Evolutionary conservation across 2,888 invertebrate genomes (phyloP), one percentile per base, ranked within the genome.

Genomic region (Melanostoma scalare): DNA sequence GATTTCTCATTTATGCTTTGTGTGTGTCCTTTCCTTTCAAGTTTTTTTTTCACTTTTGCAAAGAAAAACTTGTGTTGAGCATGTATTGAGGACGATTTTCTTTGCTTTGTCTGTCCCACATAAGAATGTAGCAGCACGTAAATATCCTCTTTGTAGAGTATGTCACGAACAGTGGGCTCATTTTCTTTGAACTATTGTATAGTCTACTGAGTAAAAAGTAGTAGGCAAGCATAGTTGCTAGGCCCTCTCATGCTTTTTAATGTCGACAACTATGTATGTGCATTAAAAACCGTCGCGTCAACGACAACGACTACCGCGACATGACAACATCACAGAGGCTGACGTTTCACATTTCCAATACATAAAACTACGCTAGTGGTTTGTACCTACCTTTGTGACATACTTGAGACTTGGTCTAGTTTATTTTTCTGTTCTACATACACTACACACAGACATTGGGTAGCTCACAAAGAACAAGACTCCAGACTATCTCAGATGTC

Each of bases 331-430:
- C 10, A 65, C 46, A 53, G 58, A 71, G 38, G 56, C 53, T 61
- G 58, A 71, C 61, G 73, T 73, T 73, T 77, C 61, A 68, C 63
- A 77, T 53, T 63, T 65, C 40, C 55, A 52, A 56, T 44, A 73
- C 61, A 65, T 56, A 74, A 61, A 61, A 40, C 40, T 36, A 38
- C 20, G 38, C 35, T 20, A 46, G 48, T 63, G 38, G 48, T 63
- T 48, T 50, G 61, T 61, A 67, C 67, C 67, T 61, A 67, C 67
- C 67, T 63, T 78, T 56, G 61, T 78, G 78, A 74, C 78, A 82
- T 74, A 82, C 78, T 82, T 78, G 63, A 82, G 78, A 78, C 73
- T 61, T 78, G 82, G 50, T 82, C 82, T 78, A 82, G 68, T 78
- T 82, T 82, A 40, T 44, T 40, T 40, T 55, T 53, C 3, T 56